phyloP scores from a whole-genome alignment of 1,140 invertebrate genomes.

The Brachionus koreanus region DNA sequence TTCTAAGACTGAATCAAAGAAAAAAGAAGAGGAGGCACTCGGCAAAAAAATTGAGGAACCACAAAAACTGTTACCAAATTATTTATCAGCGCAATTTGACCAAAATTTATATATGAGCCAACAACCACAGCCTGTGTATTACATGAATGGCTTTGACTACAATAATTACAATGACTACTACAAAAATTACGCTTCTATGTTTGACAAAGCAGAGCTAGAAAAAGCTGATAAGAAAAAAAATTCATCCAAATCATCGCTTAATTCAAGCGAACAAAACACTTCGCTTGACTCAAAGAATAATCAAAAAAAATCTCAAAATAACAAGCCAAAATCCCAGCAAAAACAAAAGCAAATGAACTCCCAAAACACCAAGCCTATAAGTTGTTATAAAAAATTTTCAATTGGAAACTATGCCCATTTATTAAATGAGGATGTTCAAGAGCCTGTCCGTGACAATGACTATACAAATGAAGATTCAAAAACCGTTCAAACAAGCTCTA shows the following conservation, averaged over 20 bases:
- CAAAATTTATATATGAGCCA: neutral
- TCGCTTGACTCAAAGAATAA: neutral
- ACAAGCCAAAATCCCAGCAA: neutral
- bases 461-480: neutral
- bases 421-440: neutral
- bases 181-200: neutral
- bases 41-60: neutral
- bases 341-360: neutral
- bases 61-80: neutral
- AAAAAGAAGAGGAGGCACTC: neutral
- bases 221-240: neutral
- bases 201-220: neutral
- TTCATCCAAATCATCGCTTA: neutral
- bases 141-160: slow-evolving; percentile 7
- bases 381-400: slow-evolving; percentile 38
- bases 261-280: neutral
- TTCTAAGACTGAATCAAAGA: neutral
- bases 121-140: neutral
- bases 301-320: neutral
- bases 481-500: neutral
- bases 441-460: neutral
- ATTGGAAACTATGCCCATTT: slow-evolving; percentile 41
- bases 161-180: neutral
- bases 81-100: neutral
- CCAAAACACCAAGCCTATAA: neutral